Percentiles rank a stretch among this genome's conserved stretches.
phyloP scores from a whole-genome alignment of 1,140 invertebrate genomes.

The Neuroterus valhalla region DNA sequence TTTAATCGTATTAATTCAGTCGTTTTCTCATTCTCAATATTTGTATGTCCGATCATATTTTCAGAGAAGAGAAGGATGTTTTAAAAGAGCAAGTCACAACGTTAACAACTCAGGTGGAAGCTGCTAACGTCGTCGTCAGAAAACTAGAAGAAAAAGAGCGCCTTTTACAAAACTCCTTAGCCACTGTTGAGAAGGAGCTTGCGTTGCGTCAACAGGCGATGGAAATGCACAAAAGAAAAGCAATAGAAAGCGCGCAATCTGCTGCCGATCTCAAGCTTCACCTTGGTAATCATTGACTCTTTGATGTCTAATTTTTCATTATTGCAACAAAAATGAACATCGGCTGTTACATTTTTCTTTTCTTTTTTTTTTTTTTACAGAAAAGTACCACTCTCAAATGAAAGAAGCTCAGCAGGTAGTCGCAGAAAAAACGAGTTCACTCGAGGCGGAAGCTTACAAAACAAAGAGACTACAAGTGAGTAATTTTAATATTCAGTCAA shows the following conservation, averaged over 20 bases:
- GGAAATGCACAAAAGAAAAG: constrained; percentile 98
- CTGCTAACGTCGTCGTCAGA: constrained; percentile 94
- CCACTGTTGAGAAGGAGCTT: constrained; percentile 96
- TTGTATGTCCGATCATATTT: background rate
- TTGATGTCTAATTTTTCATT: constrained; percentile 31
- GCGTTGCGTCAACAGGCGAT: constrained; percentile 92
- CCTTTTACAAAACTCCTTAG: constrained; percentile 92
- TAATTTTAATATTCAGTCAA: constrained; percentile 27
- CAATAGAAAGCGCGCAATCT: constrained; percentile 95
- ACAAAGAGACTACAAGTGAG: constrained; percentile 91
- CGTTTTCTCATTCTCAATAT: too few species aligned
- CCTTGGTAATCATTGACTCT: constrained; percentile 81
- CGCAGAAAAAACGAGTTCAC: constrained; percentile 94
- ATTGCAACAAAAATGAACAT: constrained; percentile 1
- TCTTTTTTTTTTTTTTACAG: constrained; percentile 71
- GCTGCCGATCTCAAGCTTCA: constrained; percentile 98
- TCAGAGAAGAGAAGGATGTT: constrained; percentile 93
- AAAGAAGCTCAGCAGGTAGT: constrained; percentile 98
- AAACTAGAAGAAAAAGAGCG: constrained; percentile 98
- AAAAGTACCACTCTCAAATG: constrained; percentile 97
- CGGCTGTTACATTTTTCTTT: constrained; percentile 15
- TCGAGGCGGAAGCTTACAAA: constrained; percentile 98
- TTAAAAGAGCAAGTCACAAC: constrained; percentile 92
- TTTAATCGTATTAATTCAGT: too few species aligned
- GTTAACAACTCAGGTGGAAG: constrained; percentile 93